Evolutionary conservation across 92 coral and sea anemone genomes (phyloP).

Genomic region (Isaurus tuberculatus): DNA sequence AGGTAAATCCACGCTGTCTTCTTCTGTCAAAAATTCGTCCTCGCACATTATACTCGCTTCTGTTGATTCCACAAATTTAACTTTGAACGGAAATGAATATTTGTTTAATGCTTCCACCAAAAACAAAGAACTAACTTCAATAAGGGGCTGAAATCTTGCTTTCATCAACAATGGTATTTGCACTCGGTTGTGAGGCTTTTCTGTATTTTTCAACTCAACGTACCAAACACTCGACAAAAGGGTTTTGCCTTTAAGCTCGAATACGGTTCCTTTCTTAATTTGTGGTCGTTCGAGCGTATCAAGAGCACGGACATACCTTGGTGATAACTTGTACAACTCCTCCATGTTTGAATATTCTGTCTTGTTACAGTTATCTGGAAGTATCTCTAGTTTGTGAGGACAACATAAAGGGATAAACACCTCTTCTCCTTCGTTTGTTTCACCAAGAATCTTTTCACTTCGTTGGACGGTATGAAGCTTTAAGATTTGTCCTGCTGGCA

Average conservation of each 20-base stretch:
- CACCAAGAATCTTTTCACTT: constrained; percentile 16
- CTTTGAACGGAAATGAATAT: background rate
- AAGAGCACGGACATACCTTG: constrained; percentile 19
- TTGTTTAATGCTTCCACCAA: constrained; percentile 11
- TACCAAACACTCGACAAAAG: constrained; percentile 29
- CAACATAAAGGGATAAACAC: constrained; percentile 26
- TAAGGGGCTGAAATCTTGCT: constrained; percentile 33
- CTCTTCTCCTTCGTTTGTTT: constrained; percentile 17
- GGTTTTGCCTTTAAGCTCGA: constrained; percentile 31
- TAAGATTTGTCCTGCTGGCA: constrained; percentile 29
- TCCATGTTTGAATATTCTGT: constrained; percentile 7
- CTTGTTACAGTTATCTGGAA: background rate
- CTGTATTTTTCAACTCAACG: constrained; percentile 25
- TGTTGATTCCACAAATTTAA: background rate
- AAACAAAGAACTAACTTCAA: background rate
- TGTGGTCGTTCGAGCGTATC: constrained; percentile 37
- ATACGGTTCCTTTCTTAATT: constrained; percentile 5
- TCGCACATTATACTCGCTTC: background rate
- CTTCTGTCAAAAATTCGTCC: background rate
- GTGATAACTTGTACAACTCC: constrained; percentile 9
- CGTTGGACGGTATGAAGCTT: constrained; percentile 34
- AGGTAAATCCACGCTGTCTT: constrained; percentile 9
- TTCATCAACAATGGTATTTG: constrained; percentile 26
- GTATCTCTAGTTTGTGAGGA: constrained; percentile 16
- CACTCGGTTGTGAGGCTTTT: constrained; percentile 42